phyloP scores from a whole-genome alignment of 2,113 vertebrate species.

The Aplodontia rufa region DNA sequence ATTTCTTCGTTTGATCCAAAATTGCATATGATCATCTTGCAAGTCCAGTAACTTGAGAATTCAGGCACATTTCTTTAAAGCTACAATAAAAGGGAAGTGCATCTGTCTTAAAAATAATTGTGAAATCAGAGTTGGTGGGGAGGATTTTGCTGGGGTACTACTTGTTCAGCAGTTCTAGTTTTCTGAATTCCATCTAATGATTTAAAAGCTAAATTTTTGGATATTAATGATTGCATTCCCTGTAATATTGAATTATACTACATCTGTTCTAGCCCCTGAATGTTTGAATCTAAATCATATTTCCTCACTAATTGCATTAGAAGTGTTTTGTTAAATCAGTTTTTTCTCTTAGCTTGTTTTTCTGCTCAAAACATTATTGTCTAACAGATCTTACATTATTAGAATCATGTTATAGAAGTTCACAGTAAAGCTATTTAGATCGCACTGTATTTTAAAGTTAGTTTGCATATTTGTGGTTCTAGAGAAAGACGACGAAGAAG shows the following conservation, averaged over 20 bases:
- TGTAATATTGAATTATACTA: not conserved
- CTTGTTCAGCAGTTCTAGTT: not conserved
- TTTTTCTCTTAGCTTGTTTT: not conserved
- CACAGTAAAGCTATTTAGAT: not conserved
- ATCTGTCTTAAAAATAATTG: not conserved
- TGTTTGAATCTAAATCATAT: not conserved
- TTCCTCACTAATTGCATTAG: not conserved
- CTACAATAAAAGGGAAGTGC: not conserved
- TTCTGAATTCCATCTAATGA: not conserved
- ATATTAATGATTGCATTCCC: not conserved
- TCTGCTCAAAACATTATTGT: not conserved
- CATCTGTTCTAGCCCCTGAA: not conserved
- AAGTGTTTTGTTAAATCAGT: not conserved
- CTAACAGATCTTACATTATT: not conserved
- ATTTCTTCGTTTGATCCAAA: not conserved
- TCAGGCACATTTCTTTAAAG: not conserved
- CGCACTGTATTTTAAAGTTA: conserved; percentile 60
- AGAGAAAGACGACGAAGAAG: conserved; percentile 89
- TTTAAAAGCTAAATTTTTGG: not conserved
- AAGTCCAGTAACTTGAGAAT: not conserved
- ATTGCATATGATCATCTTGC: not conserved
- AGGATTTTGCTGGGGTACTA: not conserved
- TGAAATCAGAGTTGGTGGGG: not conserved
- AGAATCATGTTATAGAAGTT: not conserved
- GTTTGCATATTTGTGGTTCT: conserved; percentile 39